Evolutionary conservation across 64 coral and sea anemone species (phyloP).

Genomic region (Orbicella faveolata): DNA sequence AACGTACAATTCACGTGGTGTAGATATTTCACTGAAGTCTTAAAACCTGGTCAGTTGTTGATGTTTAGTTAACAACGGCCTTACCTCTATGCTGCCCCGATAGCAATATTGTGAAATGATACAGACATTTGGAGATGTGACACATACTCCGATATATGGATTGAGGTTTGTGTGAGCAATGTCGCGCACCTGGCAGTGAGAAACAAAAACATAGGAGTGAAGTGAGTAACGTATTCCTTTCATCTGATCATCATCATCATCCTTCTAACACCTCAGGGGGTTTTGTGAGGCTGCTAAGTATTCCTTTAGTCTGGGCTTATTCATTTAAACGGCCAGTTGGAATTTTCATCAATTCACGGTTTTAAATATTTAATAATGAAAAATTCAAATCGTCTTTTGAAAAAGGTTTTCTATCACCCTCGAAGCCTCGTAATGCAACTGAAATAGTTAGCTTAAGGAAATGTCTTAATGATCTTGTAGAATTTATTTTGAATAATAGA

Average conservation of each 20-base stretch:
- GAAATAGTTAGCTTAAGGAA: background rate
- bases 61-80: background rate
- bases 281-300: background rate
- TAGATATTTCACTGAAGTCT: no score
- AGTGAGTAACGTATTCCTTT: background rate
- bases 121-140: constrained; percentile 49
- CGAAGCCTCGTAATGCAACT: no score
- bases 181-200: constrained; percentile 59
- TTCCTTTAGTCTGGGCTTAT: background rate
- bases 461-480: background rate
- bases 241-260: no score
- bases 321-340: no score
- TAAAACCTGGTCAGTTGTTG: no score
- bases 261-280: no score
- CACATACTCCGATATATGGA: constrained; percentile 71
- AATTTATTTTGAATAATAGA: no score
- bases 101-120: constrained; percentile 77
- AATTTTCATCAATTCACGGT: no score
- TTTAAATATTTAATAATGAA: no score
- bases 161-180: constrained; percentile 66
- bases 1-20: no score
- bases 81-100: constrained; percentile 76
- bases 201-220: background rate
- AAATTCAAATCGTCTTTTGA: no score
- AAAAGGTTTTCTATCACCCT: no score